A percentile compares a stretch with the other conserved stretches of the same genome.
These are phyloP conservation scores for Rhinophrynus dorsalis DNA, from an alignment of 2,797 vertebrate species.

Conservation along the genomic window DNA sequence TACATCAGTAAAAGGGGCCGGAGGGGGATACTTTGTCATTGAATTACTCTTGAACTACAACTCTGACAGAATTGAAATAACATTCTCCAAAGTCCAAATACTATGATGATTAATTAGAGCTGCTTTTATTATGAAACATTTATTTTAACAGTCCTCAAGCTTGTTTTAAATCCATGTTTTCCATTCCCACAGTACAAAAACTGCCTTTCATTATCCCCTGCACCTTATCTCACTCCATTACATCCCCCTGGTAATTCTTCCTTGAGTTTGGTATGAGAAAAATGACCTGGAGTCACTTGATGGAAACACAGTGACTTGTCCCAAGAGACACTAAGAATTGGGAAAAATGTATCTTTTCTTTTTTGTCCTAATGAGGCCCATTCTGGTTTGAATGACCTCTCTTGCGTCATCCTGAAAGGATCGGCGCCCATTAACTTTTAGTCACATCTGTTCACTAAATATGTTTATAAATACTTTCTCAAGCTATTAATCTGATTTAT, in stretches of 20 bases:
- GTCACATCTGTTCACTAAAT: not conserved
- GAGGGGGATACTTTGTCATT: no score
- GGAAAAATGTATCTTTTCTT: not conserved
- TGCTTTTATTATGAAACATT: no score
- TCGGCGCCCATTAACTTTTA: not conserved
- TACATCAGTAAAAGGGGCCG: no score
- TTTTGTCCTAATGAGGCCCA: not conserved
- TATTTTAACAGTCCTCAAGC: no score
- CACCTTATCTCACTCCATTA: not conserved
- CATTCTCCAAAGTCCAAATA: no score
- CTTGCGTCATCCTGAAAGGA: not conserved
- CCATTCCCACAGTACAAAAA: not conserved
- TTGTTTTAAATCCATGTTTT: not conserved
- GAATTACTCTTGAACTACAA: no score
- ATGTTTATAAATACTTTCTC: not conserved
- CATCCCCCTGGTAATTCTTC: not conserved
- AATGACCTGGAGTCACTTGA: not conserved
- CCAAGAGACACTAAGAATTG: not conserved
- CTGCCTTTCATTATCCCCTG: not conserved
- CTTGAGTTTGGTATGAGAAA: not conserved
- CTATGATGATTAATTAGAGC: no score
- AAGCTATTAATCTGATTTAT: not conserved
- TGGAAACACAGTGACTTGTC: not conserved
- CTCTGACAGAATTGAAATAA: no score
- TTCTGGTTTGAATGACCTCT: not conserved